Evolutionary conservation across 2,113 vertebrate genomes (phyloP).

Genomic region (Pangasianodon gigas): DNA sequence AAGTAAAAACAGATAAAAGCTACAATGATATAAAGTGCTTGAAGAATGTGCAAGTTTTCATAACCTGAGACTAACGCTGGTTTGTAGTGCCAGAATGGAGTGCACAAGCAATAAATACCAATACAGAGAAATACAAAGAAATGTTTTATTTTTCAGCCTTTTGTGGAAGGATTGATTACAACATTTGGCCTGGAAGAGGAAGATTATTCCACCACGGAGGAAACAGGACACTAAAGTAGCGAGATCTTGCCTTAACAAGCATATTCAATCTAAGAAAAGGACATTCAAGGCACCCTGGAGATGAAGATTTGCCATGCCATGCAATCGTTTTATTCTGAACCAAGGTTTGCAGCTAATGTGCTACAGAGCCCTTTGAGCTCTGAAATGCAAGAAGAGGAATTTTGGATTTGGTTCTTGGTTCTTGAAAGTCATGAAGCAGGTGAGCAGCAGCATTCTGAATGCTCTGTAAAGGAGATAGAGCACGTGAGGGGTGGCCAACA

Average conservation of each 20-base stretch:
- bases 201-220: background rate
- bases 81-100: background rate
- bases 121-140: background rate
- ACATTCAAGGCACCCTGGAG: background rate
- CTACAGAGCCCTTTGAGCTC: background rate
- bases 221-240: constrained; percentile 6
- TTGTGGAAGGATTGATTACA: background rate
- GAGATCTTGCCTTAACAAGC: background rate
- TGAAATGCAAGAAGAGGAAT: background rate
- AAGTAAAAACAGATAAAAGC: background rate
- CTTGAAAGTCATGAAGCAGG: background rate
- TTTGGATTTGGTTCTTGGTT: background rate
- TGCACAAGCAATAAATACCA: background rate
- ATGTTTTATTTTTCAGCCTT: background rate
- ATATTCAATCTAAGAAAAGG: background rate
- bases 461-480: background rate
- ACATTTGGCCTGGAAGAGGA: background rate
- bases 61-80: background rate
- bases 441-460: background rate
- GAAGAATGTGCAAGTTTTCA: background rate
- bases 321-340: background rate
- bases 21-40: background rate
- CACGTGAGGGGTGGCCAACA: background rate
- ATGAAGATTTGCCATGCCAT: background rate
- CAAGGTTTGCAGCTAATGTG: background rate